Percentiles rank a stretch among this genome's conserved stretches.
Evolutionary conservation across 2,113 vertebrate species (phyloP).

Genomic region (Cariama cristata): DNA sequence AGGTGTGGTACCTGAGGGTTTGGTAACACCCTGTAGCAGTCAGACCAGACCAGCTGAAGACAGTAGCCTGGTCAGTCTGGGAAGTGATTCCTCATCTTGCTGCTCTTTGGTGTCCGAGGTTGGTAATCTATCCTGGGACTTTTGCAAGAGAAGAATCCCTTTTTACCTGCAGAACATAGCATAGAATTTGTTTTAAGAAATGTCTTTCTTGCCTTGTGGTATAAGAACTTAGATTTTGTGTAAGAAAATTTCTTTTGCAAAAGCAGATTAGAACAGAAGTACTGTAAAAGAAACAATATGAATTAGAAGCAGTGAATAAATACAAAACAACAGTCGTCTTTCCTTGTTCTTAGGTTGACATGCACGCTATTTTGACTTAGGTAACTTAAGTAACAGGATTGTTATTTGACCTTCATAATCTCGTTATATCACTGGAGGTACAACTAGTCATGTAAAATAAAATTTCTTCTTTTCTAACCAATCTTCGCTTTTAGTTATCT

Average conservation of each 20-base stretch:
- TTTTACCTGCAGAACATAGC: background rate
- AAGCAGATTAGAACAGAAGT: background rate
- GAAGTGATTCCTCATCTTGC: background rate
- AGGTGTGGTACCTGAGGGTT: rapidly evolving
- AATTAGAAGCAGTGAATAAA: background rate
- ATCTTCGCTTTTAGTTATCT: background rate
- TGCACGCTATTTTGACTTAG: conserved; percentile 1
- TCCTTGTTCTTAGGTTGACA: background rate
- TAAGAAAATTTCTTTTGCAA: background rate
- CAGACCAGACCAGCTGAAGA: background rate
- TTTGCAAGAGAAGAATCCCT: background rate
- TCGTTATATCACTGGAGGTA: background rate
- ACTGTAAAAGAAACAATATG: background rate
- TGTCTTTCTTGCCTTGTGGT: background rate
- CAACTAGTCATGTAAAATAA: background rate
- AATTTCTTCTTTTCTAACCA: background rate
- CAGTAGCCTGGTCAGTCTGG: background rate
- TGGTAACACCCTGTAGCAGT: background rate
- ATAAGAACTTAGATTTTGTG: background rate
- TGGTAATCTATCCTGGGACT: background rate
- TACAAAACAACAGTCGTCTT: background rate
- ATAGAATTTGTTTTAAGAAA: background rate
- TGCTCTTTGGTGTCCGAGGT: background rate
- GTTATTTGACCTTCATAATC: conserved; percentile 44
- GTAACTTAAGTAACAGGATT: conserved; percentile 25